Evolutionary conservation across 37 sponge, comb jelly and placozoan genomes (phyloP).

Genomic region (Ianthella basta): DNA sequence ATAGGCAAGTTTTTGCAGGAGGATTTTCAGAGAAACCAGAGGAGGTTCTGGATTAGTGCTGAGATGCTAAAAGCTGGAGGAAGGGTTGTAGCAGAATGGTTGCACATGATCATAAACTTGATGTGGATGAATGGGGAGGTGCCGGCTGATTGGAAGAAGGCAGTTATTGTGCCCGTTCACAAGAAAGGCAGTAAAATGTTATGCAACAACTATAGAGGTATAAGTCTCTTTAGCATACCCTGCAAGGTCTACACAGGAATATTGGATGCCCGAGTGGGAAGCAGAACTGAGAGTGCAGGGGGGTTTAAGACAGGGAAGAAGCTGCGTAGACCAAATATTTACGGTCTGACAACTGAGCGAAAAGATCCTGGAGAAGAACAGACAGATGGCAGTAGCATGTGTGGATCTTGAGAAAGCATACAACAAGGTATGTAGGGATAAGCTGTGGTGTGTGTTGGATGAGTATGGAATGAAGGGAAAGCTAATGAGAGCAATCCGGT

Average conservation of each 20-base stretch:
- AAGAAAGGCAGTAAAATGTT: constrained; percentile 17
- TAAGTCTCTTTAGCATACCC: background rate
- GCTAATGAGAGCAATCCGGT: background rate
- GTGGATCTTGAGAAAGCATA: no score
- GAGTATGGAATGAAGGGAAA: constrained; percentile 1
- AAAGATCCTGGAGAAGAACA: constrained; percentile 32
- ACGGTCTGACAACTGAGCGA: background rate
- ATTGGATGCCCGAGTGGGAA: background rate
- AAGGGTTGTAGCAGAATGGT: background rate
- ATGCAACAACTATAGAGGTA: constrained; percentile 4
- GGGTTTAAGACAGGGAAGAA: background rate
- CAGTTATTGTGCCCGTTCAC: constrained; percentile 6
- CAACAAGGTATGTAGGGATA: background rate
- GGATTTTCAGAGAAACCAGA: no score
- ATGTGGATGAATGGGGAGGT: background rate
- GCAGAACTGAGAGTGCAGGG: constrained; percentile 4
- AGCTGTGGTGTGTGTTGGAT: background rate
- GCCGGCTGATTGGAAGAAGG: background rate
- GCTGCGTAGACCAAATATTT: background rate
- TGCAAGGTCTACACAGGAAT: constrained; percentile 10
- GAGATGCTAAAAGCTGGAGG: no score
- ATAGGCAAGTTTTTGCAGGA: no score
- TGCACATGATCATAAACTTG: constrained; percentile 4
- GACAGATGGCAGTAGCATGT: constrained; percentile 33
- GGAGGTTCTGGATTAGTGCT: no score